Evolutionary conservation across 2,113 vertebrate species (phyloP).

Genomic region (Phoxinus phoxinus): DNA sequence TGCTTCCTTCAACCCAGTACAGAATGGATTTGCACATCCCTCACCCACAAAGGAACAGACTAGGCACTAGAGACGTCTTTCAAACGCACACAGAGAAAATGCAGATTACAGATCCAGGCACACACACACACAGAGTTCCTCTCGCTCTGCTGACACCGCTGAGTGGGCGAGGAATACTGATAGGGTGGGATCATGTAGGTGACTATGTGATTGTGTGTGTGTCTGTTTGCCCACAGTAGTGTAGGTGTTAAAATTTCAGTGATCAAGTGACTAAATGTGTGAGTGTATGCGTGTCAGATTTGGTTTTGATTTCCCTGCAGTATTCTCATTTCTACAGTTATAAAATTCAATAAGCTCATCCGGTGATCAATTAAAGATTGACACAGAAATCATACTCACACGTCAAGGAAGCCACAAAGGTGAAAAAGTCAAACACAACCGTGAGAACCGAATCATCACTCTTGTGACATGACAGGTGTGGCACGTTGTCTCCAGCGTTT

Average conservation of each 20-base stretch:
- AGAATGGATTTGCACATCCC: slow-evolving; percentile 1
- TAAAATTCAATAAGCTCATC: not conserved
- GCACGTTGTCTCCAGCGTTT: not conserved
- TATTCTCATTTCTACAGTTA: not conserved
- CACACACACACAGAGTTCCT: not conserved
- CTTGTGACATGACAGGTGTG: not conserved
- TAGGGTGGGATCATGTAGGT: slow-evolving; percentile 39
- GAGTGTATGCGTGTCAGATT: slow-evolving; percentile 18
- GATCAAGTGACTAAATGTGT: slow-evolving; percentile 25
- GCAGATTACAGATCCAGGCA: slow-evolving; percentile 28
- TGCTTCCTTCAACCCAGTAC: not conserved
- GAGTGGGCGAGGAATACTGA: slow-evolving; percentile 51
- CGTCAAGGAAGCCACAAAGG: slow-evolving; percentile 8
- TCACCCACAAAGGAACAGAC: slow-evolving; percentile 7
- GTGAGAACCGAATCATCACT: not conserved
- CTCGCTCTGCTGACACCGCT: slow-evolving; percentile 36
- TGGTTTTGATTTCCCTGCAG: not conserved
- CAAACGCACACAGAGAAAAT: slow-evolving; percentile 48
- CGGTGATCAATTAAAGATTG: not conserved
- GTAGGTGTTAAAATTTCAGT: slow-evolving; percentile 33
- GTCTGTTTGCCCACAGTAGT: slow-evolving; percentile 28
- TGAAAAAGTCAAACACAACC: not conserved
- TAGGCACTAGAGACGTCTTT: slow-evolving; percentile 25
- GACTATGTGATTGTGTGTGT: slow-evolving; percentile 15
- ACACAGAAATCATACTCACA: slow-evolving; percentile 16